phyloP scores from a whole-genome alignment of 2,797 vertebrate species.

The Bucorvus abyssinicus region DNA sequence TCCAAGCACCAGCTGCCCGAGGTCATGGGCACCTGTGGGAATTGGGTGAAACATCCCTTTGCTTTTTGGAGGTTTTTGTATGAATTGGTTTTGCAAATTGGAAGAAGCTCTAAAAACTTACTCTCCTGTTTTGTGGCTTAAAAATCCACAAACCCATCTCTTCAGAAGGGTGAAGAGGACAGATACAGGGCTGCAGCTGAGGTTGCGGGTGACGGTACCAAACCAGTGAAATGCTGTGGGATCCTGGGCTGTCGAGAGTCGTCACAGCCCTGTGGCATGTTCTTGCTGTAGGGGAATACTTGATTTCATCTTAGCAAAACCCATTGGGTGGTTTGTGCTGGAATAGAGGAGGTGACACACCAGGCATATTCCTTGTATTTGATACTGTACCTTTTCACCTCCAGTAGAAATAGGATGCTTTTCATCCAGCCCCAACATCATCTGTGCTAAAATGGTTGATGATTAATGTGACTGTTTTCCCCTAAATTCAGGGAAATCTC shows the following conservation, averaged over 20 bases:
- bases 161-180: not conserved
- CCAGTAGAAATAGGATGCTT: not conserved
- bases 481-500: not conserved
- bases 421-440: not conserved
- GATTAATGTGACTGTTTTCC: not conserved
- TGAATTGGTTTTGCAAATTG: not conserved
- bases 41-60: not conserved
- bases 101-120: not conserved
- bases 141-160: not conserved
- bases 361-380: not conserved
- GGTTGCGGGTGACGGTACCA: not conserved
- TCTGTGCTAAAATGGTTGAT: not conserved
- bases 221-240: not conserved
- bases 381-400: not conserved
- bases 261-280: not conserved
- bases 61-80: not conserved
- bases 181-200: not conserved
- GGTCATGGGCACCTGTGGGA: accelerated
- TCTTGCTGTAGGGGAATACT: accelerated
- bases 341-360: accelerated
- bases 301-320: not conserved
- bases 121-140: not conserved
- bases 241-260: not conserved
- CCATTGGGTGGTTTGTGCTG: accelerated
- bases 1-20: accelerated